These are phyloP conservation scores for Aphidius ervi DNA, from an alignment of 1,140 invertebrate species.

Conservation along the genomic window DNA sequence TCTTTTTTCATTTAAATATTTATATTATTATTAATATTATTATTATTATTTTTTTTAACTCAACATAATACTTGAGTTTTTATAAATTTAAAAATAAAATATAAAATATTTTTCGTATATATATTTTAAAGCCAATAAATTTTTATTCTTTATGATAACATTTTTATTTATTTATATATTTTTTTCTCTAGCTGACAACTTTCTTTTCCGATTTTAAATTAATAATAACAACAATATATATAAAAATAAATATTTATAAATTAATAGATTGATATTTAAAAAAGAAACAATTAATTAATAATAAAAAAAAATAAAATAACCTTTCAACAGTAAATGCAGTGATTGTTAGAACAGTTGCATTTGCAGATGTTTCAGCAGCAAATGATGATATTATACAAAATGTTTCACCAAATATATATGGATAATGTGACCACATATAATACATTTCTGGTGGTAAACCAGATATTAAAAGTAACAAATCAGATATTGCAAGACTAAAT, in stretches of 20 bases:
- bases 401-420: conserved; percentile 80
- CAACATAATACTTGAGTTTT: too few relatives aligned
- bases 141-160: too few relatives aligned
- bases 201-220: too few relatives aligned
- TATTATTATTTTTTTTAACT: too few relatives aligned
- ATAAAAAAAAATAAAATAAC: conserved; percentile 21
- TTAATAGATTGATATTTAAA: neutral
- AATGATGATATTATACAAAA: conserved; percentile 83
- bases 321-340: conserved; percentile 89
- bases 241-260: conserved; percentile 12
- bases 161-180: too few relatives aligned
- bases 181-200: too few relatives aligned
- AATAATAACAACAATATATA: too few relatives aligned
- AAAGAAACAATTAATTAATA: neutral
- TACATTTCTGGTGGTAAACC: conserved; percentile 83
- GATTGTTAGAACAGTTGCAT: conserved; percentile 89
- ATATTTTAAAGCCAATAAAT: too few relatives aligned
- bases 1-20: too few relatives aligned
- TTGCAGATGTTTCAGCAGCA: conserved; percentile 84
- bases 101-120: too few relatives aligned
- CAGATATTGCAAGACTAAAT: conserved; percentile 89
- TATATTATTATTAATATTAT: too few relatives aligned
- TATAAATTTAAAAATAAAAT: too few relatives aligned
- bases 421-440: conserved; percentile 81
- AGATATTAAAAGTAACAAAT: conserved; percentile 79